phyloP scores from a whole-genome alignment of 1,140 invertebrate species.

The Dendrolimus punctatus region DNA sequence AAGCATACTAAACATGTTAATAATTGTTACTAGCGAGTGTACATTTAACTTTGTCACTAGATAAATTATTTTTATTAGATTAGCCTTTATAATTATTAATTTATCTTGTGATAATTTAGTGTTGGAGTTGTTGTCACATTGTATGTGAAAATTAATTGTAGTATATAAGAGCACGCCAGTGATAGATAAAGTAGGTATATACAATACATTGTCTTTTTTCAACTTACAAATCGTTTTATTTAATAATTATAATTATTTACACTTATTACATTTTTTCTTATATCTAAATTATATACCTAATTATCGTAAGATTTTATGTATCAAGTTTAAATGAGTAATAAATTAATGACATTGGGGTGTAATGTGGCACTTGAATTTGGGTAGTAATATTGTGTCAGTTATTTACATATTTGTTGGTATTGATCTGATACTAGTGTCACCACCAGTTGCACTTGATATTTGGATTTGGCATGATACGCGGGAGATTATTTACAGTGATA shows the following conservation, averaged over 20 bases:
- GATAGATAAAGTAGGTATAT: too few species aligned
- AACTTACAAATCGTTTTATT: constrained; percentile 21
- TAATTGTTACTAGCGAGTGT: too few species aligned
- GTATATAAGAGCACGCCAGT: too few species aligned
- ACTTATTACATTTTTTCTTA: constrained; percentile 53
- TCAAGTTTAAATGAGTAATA: constrained; percentile 59
- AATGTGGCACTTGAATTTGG: constrained; percentile 38
- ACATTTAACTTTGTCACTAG: too few species aligned
- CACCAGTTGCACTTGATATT: constrained; percentile 19
- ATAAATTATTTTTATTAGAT: too few species aligned
- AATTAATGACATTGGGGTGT: constrained; percentile 60
- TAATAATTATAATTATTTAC: constrained; percentile 52
- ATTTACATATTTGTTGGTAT: constrained; percentile 35
- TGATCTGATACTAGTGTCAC: constrained; percentile 13
- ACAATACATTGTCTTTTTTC: background rate
- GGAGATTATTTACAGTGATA: constrained; percentile 49
- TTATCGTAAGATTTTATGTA: constrained; percentile 52
- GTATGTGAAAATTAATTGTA: constrained; percentile 2
- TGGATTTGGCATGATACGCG: constrained; percentile 23
- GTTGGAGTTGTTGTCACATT: constrained; percentile 14
- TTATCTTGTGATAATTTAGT: too few species aligned
- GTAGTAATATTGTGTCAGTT: constrained; percentile 26
- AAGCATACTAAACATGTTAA: background rate
- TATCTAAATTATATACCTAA: constrained; percentile 58
- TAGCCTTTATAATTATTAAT: too few species aligned